These are phyloP conservation scores for Nyctereutes procyonoides DNA, from an alignment of 2,113 vertebrate species.

Conservation along the genomic window DNA sequence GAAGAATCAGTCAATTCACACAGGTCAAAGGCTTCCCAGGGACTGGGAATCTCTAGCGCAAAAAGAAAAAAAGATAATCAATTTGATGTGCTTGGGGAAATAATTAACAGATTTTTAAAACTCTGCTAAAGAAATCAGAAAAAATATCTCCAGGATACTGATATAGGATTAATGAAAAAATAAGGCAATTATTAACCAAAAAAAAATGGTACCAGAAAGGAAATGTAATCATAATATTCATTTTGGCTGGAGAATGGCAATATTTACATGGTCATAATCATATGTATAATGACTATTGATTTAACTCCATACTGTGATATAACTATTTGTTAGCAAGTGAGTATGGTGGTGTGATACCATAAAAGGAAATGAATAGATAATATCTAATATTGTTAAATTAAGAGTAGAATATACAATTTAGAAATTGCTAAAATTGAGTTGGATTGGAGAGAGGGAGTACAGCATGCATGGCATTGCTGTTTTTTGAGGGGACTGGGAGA, in stretches of 20 bases:
- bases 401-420: not conserved
- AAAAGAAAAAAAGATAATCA: not conserved
- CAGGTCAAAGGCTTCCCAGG: not conserved
- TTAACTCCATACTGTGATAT: not conserved
- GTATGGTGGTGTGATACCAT: not conserved
- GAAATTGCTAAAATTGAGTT: constrained; percentile 17
- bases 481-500: not conserved
- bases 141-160: not conserved
- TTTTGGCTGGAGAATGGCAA: not conserved
- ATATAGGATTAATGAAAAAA: not conserved
- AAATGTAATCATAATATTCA: not conserved
- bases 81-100: not conserved
- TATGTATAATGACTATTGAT: not conserved
- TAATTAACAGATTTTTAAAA: not conserved
- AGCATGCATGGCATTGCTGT: not conserved
- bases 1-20: not conserved
- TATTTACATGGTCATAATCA: not conserved
- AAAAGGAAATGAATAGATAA: not conserved
- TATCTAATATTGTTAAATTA: not conserved
- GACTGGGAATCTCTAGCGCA: not conserved
- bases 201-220: not conserved
- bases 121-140: not conserved
- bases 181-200: not conserved
- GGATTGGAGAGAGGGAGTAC: not conserved
- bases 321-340: not conserved